Base-by-base conservation (phyloP, 2,888 invertebrate genomes). In the Chalcis sispes region DNA sequence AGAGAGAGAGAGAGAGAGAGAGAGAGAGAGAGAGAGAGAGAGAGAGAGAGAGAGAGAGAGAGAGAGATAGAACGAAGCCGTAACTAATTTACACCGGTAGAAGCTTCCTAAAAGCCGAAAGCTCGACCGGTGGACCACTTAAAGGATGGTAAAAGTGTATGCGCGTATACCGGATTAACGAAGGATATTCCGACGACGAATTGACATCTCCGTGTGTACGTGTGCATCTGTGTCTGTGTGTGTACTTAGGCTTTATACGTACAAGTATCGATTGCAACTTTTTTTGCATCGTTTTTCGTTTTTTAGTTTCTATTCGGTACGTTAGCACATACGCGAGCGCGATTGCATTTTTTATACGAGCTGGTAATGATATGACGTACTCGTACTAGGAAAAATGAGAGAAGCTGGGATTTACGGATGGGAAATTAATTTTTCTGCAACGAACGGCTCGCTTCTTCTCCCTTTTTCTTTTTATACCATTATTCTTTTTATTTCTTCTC, bases 51-150 rank as follows among this genome's bases (percentile, higher is more conserved):
- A 1, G n/a, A 32, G 20, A n/a, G 40, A 40, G 56, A 20, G 25
- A 36, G n/a, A 48, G 25, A 48, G 25, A 48, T 32, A 2, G 36
- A 5, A 15, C 18, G 40, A 59, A 1, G 8, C 67, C 36, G 67
- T 67, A 67, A 67, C 67, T 74, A 67, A 74, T 74, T 74, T 67
- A 62, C 67, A 67, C 42, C 52, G 66, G 20, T 59, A 32, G 36
- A 54, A 65, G 65, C 59, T 73, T 32, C 59, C 72, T 73, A 59
- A 73, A 66, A 73, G 72, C 73, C 32, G 29, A 50, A 36, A 32
- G 59, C 59, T 59, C 20, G 20, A 15, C 25, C n/a, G n/a, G n/a
- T n/a, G n/a, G 15, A 29, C 66, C 66, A 66, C 66, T 73, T 66
- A 40, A 58, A 58, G 56, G n/a, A 15, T 36, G 40, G 36, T 42